phyloP scores from a whole-genome alignment of 2,113 vertebrate genomes.

The Tupaia chinensis region DNA sequence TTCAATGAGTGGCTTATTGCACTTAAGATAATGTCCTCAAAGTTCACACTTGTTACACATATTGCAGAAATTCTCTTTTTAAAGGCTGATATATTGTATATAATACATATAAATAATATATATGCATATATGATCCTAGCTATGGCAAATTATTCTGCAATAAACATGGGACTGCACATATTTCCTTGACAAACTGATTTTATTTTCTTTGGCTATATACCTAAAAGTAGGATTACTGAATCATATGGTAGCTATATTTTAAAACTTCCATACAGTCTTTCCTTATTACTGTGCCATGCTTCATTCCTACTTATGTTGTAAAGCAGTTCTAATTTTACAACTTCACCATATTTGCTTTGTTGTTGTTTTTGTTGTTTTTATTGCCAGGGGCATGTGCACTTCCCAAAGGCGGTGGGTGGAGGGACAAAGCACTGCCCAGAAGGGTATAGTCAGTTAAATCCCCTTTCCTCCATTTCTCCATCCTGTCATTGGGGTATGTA shows the following conservation, averaged over 20 bases:
- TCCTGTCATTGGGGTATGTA: too few species aligned
- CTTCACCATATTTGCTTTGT: too few species aligned
- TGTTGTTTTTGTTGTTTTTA: too few species aligned
- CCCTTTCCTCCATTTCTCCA: too few species aligned
- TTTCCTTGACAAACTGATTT: not conserved
- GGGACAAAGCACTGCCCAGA: too few species aligned
- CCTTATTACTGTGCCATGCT: too few species aligned
- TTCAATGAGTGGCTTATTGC: not conserved
- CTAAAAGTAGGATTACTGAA: not conserved
- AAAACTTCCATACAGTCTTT: not conserved
- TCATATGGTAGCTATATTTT: not conserved
- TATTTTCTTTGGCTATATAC: not conserved
- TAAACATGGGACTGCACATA: not conserved
- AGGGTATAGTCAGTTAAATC: too few species aligned
- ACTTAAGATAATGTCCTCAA: not conserved
- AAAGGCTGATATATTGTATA: not conserved
- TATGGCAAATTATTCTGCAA: not conserved
- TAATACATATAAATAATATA: too few species aligned
- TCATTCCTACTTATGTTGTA: not conserved
- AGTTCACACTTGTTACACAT: not conserved
- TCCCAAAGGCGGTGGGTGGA: too few species aligned
- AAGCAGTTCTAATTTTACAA: not conserved
- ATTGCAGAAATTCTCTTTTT: not conserved
- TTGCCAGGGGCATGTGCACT: too few species aligned
- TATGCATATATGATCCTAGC: not conserved